Evolutionary conservation across 1,140 invertebrate species (phyloP).

Genomic region (Euura lappo): DNA sequence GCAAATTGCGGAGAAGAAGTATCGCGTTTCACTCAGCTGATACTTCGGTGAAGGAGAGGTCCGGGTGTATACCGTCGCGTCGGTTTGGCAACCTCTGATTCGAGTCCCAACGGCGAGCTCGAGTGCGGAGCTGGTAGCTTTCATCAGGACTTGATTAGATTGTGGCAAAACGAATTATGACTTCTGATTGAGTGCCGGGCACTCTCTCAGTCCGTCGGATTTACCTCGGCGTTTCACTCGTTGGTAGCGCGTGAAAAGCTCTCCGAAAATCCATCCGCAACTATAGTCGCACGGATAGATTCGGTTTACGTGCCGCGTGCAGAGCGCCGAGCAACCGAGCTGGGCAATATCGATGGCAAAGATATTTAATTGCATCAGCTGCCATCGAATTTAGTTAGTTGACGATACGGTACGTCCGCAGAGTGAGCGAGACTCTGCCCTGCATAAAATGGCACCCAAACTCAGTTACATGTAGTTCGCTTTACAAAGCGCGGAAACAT

Average conservation of each 20-base stretch:
- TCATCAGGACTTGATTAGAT: constrained; percentile 4
- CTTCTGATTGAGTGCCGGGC: background rate
- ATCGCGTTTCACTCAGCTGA: no score
- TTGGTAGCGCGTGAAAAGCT: background rate
- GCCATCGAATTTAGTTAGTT: constrained; percentile 1
- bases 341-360: constrained; percentile 4
- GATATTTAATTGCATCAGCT: constrained; percentile 1
- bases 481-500: background rate
- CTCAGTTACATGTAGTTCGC: background rate
- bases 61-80: no score
- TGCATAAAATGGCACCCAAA: background rate
- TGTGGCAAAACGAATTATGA: background rate
- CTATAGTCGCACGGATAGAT: background rate
- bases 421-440: background rate
- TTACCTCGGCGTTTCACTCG: background rate
- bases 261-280: background rate
- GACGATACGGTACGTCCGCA: background rate
- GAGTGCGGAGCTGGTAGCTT: background rate
- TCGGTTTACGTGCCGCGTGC: background rate
- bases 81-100: background rate
- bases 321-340: background rate
- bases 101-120: background rate
- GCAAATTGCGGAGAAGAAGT: no score
- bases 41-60: no score
- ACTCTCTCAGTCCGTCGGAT: background rate